Evolutionary conservation across 1,140 invertebrate species (phyloP), one percentile per base, ranked within the genome.

Genomic region (Leptinotarsa texana): DNA sequence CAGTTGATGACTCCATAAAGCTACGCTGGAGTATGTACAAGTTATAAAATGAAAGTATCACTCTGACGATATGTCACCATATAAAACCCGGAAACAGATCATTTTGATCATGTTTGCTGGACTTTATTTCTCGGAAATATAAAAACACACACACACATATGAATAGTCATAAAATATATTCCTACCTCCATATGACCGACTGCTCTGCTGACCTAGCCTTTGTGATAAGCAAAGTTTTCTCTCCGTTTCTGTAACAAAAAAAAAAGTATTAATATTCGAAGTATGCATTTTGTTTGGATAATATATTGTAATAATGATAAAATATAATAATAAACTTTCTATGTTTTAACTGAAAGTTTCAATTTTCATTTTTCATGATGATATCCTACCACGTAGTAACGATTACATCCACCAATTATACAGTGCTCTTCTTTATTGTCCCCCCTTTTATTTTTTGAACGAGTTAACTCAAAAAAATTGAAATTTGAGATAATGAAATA

Each of bases 161-260:
- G n/a, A 57, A 57, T 57, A 57, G n/a, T n/a, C 15, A 57, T 4
- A 11, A 3, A 42, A 42, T 57, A 17, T n/a, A 57, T 57, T 42
- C 67, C 22, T 83, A 84, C 82, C 83, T 84, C 83, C 83, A 84
- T 80, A 83, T 83, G 78, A 83, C 80, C 72, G 82, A 80, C 76
- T 83, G 83, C 80, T 84, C 83, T 79, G 82, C 83, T 77, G 83
- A 84, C 77, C 83, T 82, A 82, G 83, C 83, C 82, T 84, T 84
- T 80, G 83, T 84, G 81, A 84, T 84, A 82, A 84, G 83, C 77
- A 84, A 84, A 77, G 83, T 83, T 83, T 83, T 84, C 82, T 84
- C 83, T 73, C 83, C 83, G 79, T 82, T 83, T 84, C 83, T 84
- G 80, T 77, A 78, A 73, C 75, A 81, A 83, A 80, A 77, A 80